phyloP scores from a whole-genome alignment of 2,797 vertebrate genomes.

The Nothura maculosa region DNA sequence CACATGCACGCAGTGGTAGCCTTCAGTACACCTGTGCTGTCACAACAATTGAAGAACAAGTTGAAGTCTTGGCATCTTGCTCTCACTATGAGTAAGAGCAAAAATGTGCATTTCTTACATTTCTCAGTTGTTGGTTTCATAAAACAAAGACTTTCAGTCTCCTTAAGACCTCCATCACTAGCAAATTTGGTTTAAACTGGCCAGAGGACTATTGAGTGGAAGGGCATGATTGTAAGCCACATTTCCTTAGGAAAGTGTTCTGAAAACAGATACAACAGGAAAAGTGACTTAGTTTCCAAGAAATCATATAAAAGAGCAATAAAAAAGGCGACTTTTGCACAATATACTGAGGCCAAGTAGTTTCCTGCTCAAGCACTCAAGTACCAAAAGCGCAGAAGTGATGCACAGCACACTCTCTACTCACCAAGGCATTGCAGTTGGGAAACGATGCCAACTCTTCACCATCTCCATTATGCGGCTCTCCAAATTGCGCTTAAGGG shows the following conservation, averaged over 20 bases:
- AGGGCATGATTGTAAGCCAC: accelerated
- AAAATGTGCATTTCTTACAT: accelerated
- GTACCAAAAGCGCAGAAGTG: accelerated
- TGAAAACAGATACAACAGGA: not conserved
- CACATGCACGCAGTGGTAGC: accelerated
- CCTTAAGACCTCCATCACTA: not conserved
- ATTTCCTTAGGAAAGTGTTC: not conserved
- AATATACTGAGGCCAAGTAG: accelerated
- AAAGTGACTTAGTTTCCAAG: not conserved
- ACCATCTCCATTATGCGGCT: not conserved
- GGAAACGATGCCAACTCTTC: accelerated
- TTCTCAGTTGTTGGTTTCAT: not conserved
- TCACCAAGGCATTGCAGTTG: accelerated
- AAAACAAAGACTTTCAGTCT: not conserved
- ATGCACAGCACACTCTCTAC: accelerated
- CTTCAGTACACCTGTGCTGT: not conserved
- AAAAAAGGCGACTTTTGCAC: not conserved
- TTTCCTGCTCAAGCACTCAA: accelerated
- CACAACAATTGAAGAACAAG: not conserved
- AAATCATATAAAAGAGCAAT: not conserved
- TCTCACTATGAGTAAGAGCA: accelerated
- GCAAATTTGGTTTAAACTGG: not conserved
- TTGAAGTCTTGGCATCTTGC: not conserved
- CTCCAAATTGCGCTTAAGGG: accelerated
- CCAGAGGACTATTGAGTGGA: not conserved